phyloP scores from a whole-genome alignment of 1,140 invertebrate genomes.

The Cotesia typhae region DNA sequence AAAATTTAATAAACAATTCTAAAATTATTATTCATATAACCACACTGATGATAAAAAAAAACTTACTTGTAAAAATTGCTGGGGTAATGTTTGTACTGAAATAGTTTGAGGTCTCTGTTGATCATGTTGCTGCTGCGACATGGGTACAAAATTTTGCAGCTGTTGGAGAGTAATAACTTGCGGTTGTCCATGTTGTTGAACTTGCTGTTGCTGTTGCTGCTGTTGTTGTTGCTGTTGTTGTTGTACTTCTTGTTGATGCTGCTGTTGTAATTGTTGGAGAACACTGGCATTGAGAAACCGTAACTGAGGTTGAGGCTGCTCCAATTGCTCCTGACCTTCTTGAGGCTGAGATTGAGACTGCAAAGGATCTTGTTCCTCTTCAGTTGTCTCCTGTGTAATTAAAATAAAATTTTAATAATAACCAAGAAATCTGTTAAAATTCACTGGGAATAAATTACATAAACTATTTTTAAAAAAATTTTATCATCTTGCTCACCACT shows the following conservation, averaged over 20 bases:
- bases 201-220: slow-evolving; percentile 54
- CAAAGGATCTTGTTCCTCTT: slow-evolving; percentile 55
- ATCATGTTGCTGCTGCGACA: slow-evolving; percentile 60
- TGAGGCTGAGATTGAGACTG: slow-evolving; percentile 48
- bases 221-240: slow-evolving; percentile 47
- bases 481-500: neutral
- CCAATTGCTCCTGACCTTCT: slow-evolving; percentile 61
- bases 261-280: slow-evolving; percentile 60
- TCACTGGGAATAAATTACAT: too few species aligned
- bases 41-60: slow-evolving; percentile 1
- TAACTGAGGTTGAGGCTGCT: slow-evolving; percentile 61
- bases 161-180: slow-evolving; percentile 69
- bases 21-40: slow-evolving; percentile 15
- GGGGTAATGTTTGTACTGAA: slow-evolving; percentile 67
- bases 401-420: slow-evolving; percentile 25
- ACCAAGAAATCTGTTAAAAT: too few species aligned
- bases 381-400: slow-evolving; percentile 55
- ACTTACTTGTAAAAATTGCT: slow-evolving; percentile 67
- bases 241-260: slow-evolving; percentile 48
- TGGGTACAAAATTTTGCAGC: slow-evolving; percentile 67
- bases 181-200: slow-evolving; percentile 57
- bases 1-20: slow-evolving; percentile 14
- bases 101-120: slow-evolving; percentile 63
- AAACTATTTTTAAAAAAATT: slow-evolving; percentile 29
- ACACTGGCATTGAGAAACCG: slow-evolving; percentile 61